Evolutionary conservation across 2,888 invertebrate genomes (phyloP).

Genomic region (Agrochola macilenta): DNA sequence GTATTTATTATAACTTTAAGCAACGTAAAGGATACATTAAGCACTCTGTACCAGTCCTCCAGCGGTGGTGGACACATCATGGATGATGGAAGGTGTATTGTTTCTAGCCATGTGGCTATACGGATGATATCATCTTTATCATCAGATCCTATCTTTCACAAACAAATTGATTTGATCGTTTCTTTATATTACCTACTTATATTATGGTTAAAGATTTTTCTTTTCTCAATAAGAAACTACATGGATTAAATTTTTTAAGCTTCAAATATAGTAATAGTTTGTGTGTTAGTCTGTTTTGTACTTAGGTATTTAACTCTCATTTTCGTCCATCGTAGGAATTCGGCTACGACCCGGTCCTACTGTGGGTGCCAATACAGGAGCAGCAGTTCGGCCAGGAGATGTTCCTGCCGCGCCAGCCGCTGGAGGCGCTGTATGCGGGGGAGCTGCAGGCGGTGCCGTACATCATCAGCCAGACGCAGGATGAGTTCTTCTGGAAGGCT

Average conservation of each 20-base stretch:
- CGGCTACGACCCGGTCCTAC: constrained; percentile 87
- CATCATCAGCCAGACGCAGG: constrained; percentile 92
- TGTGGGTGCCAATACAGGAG: constrained; percentile 93
- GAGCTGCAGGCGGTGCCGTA: constrained; percentile 91
- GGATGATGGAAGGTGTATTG: background rate
- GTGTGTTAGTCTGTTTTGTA: background rate
- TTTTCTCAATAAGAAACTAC: background rate
- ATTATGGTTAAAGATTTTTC: background rate
- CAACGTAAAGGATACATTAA: no score
- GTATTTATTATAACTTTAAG: no score
- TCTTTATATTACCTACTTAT: background rate
- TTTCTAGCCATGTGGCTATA: background rate
- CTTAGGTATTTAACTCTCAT: background rate
- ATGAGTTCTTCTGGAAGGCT: constrained; percentile 92
- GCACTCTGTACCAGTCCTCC: background rate
- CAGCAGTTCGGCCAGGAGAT: constrained; percentile 92
- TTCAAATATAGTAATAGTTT: background rate
- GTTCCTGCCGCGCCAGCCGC: constrained; percentile 92
- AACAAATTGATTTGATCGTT: background rate
- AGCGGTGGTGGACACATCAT: background rate
- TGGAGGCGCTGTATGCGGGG: constrained; percentile 89
- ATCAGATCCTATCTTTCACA: background rate
- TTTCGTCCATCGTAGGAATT: constrained; percentile 83
- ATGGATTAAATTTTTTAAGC: background rate
- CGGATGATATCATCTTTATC: background rate